Evolutionary conservation across 1,140 invertebrate genomes (phyloP).

Genomic region (Teleogryllus occipitalis): DNA sequence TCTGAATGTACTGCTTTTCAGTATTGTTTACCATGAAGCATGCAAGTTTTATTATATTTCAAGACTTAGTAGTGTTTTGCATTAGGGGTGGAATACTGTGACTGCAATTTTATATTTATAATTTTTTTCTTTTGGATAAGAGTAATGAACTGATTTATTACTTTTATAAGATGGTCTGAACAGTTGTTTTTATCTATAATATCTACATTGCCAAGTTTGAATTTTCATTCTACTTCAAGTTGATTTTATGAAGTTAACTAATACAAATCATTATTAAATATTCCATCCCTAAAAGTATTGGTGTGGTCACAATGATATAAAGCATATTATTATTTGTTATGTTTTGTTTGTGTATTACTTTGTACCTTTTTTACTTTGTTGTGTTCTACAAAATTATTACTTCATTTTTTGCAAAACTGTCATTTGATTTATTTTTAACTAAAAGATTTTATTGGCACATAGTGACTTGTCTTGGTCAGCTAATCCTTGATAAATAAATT

Average conservation of each 20-base stretch:
- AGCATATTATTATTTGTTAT: not conserved
- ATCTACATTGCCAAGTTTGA: too few species aligned
- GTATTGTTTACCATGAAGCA: constrained; percentile 1
- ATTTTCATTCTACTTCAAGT: not conserved
- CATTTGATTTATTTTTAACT: not conserved
- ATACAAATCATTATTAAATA: not conserved
- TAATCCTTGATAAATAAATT: not conserved
- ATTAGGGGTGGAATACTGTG: not conserved
- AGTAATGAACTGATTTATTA: too few species aligned
- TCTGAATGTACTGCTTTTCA: not conserved
- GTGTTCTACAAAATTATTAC: not conserved
- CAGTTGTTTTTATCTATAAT: too few species aligned
- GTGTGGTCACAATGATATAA: not conserved
- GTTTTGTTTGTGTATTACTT: not conserved
- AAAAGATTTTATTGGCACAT: not conserved
- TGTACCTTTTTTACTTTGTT: not conserved
- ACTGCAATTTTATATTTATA: too few species aligned
- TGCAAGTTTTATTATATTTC: not conserved
- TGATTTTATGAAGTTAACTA: not conserved
- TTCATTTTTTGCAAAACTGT: not conserved
- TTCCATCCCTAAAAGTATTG: not conserved
- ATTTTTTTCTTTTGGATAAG: too few species aligned
- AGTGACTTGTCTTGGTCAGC: not conserved
- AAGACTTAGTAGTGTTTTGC: not conserved
- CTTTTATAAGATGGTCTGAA: too few species aligned